These are phyloP conservation scores for Amblyopsis rosae DNA, from an alignment of 2,113 vertebrate genomes.

Conservation along the genomic window DNA sequence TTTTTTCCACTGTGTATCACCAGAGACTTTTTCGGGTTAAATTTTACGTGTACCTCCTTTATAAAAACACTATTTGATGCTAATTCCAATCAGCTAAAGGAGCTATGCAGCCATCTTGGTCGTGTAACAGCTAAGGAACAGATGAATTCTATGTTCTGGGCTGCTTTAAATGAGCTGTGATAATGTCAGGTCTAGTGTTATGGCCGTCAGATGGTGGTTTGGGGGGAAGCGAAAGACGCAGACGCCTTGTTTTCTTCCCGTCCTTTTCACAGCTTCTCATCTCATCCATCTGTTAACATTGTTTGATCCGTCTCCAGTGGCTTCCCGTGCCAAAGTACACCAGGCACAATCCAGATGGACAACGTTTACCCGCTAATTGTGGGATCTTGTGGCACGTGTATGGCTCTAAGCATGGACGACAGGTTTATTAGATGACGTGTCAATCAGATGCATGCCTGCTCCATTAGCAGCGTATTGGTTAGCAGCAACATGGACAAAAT, in stretches of 20 bases:
- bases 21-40: slow-evolving; percentile 13
- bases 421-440: neutral
- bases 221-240: too few species aligned
- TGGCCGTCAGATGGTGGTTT: neutral
- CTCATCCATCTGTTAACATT: neutral
- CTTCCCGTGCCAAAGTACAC: slow-evolving; percentile 9
- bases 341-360: neutral
- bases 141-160: neutral
- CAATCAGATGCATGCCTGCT: neutral
- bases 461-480: too few species aligned
- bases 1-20: slow-evolving; percentile 14
- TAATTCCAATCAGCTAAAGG: slow-evolving; percentile 11
- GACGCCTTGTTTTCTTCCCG: too few species aligned
- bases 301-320: neutral
- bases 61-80: slow-evolving; percentile 15
- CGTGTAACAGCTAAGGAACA: neutral
- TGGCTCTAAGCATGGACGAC: neutral
- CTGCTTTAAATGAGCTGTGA: slow-evolving; percentile 10
- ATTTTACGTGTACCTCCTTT: slow-evolving; percentile 34
- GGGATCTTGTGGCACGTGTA: neutral
- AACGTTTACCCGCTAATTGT: neutral
- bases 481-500: too few species aligned
- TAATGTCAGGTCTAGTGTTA: slow-evolving; percentile 10
- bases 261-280: neutral
- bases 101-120: neutral